Evolutionary conservation across 2,888 invertebrate species (phyloP), one percentile per base, ranked within the genome.

Genomic region (Calliphora vomitoria): DNA sequence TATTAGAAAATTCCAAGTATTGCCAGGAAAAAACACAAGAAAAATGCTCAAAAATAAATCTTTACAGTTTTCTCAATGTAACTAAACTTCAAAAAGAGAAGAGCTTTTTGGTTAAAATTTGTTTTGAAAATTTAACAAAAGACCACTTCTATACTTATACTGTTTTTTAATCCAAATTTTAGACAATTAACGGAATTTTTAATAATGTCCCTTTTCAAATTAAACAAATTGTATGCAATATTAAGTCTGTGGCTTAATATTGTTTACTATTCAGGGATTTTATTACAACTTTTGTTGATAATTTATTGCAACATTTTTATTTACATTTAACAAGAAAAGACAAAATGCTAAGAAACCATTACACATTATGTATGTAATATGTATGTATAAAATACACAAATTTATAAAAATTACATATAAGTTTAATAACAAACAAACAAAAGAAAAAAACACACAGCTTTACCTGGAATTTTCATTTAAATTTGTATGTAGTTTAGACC

Each of bases 391-490:
- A 85, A 72, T 66, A 66, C 66, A 71, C n/a, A 75, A 58, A 64
- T 20, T 44, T 38, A 25, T 69, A 38, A 20, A 10, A 50, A 20
- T 18, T 47, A 60, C 15, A 20, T 55, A 20, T 18, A 64, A 64
- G 15, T 50, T 64, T 31, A 38, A 8, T 38, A n/a, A 31, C 6
- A 60, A 38, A 31, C 6, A 60, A 38, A 38, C 20, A n/a, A 64
- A 75, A n/a, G 13, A 4, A 60, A 44, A 20, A 20, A 41, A 69
- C 20, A 71, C n/a, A 44, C 82, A 62, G 81, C 81, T 82, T 74
- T 84, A 87, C 87, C 81, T 87, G 87, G 87, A 82, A 84, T 84
- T 87, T 87, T 84, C 81, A 84, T 62, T 55, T 62, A 78, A 83
- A 75, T 50, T 81, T 82, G 72, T 87, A 84, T 78, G 81, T 87